These are phyloP conservation scores for Trachops cirrhosus DNA, from an alignment of 2,797 vertebrate genomes.

Conservation along the genomic window DNA sequence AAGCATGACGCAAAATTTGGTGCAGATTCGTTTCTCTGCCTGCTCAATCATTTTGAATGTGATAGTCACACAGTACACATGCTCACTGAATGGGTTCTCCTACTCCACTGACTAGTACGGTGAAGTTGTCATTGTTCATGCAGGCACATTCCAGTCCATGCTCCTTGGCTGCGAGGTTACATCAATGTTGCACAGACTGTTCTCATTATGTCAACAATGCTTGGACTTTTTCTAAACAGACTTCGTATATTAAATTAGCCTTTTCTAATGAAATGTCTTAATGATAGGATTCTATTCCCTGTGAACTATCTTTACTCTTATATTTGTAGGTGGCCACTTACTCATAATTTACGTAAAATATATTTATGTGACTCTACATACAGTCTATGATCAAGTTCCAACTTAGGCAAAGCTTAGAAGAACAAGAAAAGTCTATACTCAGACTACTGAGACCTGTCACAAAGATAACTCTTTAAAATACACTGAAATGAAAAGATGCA, in stretches of 20 bases:
- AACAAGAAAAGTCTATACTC: background rate
- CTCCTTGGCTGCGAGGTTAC: too few species aligned
- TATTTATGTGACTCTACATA: background rate
- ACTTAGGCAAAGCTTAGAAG: background rate
- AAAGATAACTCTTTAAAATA: background rate
- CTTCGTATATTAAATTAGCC: background rate
- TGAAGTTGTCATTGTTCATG: too few species aligned
- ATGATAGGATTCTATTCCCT: background rate
- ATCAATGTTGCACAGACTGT: too few species aligned
- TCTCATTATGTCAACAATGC: too few species aligned
- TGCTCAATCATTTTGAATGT: too few species aligned
- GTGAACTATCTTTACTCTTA: background rate
- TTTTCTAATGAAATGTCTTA: background rate
- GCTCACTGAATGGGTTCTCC: too few species aligned
- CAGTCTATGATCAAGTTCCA: background rate
- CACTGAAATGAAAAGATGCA: background rate
- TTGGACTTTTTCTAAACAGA: background rate
- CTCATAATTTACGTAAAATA: conserved; percentile 28
- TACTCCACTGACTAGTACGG: too few species aligned
- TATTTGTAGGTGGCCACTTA: background rate
- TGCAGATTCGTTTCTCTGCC: too few species aligned
- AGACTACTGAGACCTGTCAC: background rate
- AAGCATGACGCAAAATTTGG: too few species aligned
- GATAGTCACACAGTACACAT: too few species aligned
- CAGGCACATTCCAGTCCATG: too few species aligned